Base-by-base conservation (phyloP, 2,113 vertebrate species). In the Trichomycterus rosablanca region DNA sequence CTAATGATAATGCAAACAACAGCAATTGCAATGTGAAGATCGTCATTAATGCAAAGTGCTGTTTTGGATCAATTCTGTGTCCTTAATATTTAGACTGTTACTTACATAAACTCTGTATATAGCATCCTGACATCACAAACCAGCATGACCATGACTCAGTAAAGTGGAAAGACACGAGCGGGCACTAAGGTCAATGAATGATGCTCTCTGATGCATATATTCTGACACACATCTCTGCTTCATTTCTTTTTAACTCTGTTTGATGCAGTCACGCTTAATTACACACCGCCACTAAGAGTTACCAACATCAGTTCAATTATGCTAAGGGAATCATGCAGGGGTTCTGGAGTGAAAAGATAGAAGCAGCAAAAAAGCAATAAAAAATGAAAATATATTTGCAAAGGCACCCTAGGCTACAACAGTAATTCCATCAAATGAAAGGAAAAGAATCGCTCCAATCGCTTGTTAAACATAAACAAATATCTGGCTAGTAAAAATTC, bases 361-460 rank as follows among this genome's bases (percentile, higher is more conserved):
- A 48, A 24, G 18, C 20, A 49, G 43, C 10, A 5, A 37, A n/a
- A 20, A 7, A 10, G n/a, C 10, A 23, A 53, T 20, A 54, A 2
- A 45, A 30, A 53, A 14, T 1, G 30, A 65, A 62, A 53, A 59
- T 35, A 57, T 50, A 66, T 75, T 69, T 63, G 60, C 52, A 23
- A 39, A 22, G 11, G 52, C 56, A 63, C 65, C 68, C 57, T 51
- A 57, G 68, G 53, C 51, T 75, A 71, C 28, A 59, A 67, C 57
- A 59, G 66, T 81, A 83, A 86, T 84, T 76, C 77, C 61, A 67
- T 82, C 66, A 80, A 74, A 83, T 69, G 40, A 69, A 63, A 20
- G 59, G 57, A 48, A 35, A 15, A 18, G 59, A 63, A 79, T 77
- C 58, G 24, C 35, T 52, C 67, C 63, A 72, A 74, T 73, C 55